Evolutionary conservation across 2,888 invertebrate species (phyloP).

Genomic region (Acleris sparsana): DNA sequence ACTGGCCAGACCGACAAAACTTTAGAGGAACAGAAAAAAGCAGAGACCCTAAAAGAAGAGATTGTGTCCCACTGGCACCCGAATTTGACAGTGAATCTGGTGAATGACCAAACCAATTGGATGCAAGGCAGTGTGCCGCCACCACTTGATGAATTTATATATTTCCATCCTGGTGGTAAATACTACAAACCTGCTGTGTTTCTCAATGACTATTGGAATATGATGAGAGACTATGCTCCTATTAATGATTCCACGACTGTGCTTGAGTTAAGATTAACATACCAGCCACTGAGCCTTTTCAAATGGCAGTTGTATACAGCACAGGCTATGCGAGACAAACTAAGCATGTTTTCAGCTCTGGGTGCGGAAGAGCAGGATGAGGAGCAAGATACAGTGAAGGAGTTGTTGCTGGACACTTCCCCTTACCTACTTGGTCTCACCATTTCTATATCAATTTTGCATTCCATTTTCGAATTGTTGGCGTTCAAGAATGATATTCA

Average conservation of each 20-base stretch:
- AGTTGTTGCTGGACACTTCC: constrained; percentile 97
- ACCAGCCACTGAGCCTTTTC: constrained; percentile 96
- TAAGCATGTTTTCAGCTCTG: constrained; percentile 87
- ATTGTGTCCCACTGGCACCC: constrained; percentile 99
- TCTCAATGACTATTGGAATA: constrained; percentile 99
- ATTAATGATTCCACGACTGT: constrained; percentile 92
- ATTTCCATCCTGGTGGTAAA: constrained; percentile 93
- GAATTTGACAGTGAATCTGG: constrained; percentile 96
- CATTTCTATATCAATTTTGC: constrained; percentile 95
- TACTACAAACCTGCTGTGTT: constrained; percentile 97
- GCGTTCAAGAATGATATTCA: constrained; percentile 99
- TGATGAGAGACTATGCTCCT: constrained; percentile 96
- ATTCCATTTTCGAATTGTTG: constrained; percentile 98
- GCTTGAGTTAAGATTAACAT: constrained; percentile 88
- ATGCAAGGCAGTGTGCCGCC: constrained; percentile 94
- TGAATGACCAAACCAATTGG: constrained; percentile 98
- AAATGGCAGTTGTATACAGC: constrained; percentile 99
- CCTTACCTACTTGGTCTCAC: constrained; percentile 97
- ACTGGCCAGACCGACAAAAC: constrained; percentile 94
- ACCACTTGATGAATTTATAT: constrained; percentile 95
- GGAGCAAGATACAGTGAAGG: constrained; percentile 95
- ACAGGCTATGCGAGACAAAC: constrained; percentile 95
- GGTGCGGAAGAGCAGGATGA: constrained; percentile 91
- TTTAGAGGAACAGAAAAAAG: constrained; percentile 90
- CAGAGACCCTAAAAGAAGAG: constrained; percentile 90